phyloP scores from a whole-genome alignment of 64 coral and sea anemone genomes.

The Porites lutea region DNA sequence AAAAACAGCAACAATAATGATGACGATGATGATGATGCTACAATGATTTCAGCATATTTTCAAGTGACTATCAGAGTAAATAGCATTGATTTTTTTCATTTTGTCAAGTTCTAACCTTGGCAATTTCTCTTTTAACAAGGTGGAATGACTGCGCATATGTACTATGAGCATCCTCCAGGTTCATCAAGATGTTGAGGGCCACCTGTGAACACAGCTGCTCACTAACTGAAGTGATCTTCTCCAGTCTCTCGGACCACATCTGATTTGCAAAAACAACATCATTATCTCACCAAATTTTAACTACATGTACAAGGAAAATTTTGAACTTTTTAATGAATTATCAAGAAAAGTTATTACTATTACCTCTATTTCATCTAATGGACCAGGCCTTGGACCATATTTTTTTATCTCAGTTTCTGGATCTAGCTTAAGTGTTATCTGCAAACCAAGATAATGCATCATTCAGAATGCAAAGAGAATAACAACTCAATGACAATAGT shows the following conservation, averaged over 20 bases:
- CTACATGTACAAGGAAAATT: too few relatives aligned
- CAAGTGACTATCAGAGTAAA: neutral
- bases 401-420: conserved; percentile 88
- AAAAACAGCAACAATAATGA: too few relatives aligned
- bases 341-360: too few relatives aligned
- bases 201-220: conserved; percentile 95
- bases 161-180: conserved; percentile 97
- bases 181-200: conserved; percentile 97
- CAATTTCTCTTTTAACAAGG: conserved; percentile 94
- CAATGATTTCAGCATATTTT: neutral
- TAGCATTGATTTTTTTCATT: too few relatives aligned
- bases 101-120: conserved; percentile 67
- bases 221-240: conserved; percentile 81
- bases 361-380: conserved; percentile 96
- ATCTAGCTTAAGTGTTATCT: conserved; percentile 91
- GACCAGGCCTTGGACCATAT: conserved; percentile 82
- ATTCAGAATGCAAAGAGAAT: too few relatives aligned
- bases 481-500: too few relatives aligned
- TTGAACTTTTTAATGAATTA: too few relatives aligned
- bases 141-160: conserved; percentile 98
- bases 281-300: too few relatives aligned
- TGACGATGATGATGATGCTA: too few relatives aligned
- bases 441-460: conserved; percentile 6
- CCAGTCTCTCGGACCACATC: conserved; percentile 98
- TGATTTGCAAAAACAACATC: conserved; percentile 10